Base-by-base conservation (phyloP, 1,140 invertebrate genomes). In the Apis laboriosa region DNA sequence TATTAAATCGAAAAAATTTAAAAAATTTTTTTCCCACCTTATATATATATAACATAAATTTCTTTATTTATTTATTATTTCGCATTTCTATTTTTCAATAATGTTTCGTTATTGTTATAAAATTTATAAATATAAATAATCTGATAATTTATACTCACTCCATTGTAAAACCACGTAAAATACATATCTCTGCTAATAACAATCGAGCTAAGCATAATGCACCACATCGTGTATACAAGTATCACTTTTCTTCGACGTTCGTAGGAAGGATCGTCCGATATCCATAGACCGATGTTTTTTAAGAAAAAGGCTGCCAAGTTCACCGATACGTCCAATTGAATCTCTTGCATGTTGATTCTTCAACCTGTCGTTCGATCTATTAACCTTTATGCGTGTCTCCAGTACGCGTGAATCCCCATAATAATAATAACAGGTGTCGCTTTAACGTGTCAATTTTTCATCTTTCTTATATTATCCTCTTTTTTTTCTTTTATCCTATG, bases 211-310 rank as follows among this genome's bases (percentile, higher is more conserved):
- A 21, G 1, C 0, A 84, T 0, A 0, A 51, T 12, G 3, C 34
- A n/a, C 28, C 24, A 56, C 21, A 84, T 13, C 13, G 84, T 83
- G 51, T 76, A 89, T 9, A 24, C 1, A 5, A 86, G 17, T 51
- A 73, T 7, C 0, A 55, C n/a, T 1, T 84, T 78, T 5, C 51
- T 53, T 0, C 24, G 11, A 2, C 58, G 49, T 67, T 84, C 1
- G 53, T 81, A 73, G 0, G 0, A 5, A 12, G 49, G 43, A 9
- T 51, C 75, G 0, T 83, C 24, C 1, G 86, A 17, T 1, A 49
- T 28, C 88, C 88, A 90, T 1, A 88, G 60, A 11, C 89, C 88
- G 19, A 84, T 15, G 0, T 71, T 34, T 9, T 66, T 83, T 80
- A 90, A 85, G 7, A 86, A 73, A 67, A 90, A 82, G n/a, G 21